Evolutionary conservation across 2,888 invertebrate genomes (phyloP).

Genomic region (Imbricaverruca yamaguchii): DNA sequence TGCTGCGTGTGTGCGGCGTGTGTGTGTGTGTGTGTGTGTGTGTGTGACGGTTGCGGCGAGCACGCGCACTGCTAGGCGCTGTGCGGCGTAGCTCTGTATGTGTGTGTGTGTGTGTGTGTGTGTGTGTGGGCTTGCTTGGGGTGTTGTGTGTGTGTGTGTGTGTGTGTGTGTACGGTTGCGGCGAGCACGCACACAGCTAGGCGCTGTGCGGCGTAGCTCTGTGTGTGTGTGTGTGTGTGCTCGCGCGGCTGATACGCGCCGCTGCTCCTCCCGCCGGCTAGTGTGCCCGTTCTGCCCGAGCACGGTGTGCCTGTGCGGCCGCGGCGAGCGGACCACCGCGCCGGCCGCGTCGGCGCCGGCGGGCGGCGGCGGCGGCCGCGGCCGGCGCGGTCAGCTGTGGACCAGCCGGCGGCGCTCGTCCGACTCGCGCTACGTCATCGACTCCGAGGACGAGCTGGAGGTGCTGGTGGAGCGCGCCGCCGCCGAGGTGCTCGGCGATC

Average conservation of each 20-base stretch:
- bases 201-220: background rate
- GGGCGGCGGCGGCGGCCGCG: slow-evolving; percentile 1
- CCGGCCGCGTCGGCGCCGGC: background rate
- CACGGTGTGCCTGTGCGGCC: background rate
- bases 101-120: no score
- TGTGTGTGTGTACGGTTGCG: no score
- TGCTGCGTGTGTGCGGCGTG: no score
- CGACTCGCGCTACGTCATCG: slow-evolving; percentile 9
- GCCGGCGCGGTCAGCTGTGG: background rate
- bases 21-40: no score
- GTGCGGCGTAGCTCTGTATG: no score
- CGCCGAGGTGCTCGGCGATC: background rate
- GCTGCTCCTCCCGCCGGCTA: slow-evolving; percentile 10
- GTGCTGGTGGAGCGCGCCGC: slow-evolving; percentile 14
- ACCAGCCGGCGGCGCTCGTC: background rate
- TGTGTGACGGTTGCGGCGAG: no score
- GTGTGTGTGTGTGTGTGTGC: background rate
- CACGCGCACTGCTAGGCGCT: no score
- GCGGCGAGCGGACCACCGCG: background rate
- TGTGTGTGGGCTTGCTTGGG: no score
- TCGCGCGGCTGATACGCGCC: slow-evolving; percentile 1
- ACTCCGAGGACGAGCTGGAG: slow-evolving; percentile 9
- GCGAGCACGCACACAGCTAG: no score
- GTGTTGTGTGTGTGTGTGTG: no score
- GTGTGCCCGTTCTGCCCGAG: background rate